phyloP scores from a whole-genome alignment of 1,140 invertebrate genomes.

The Saccostrea echinata region DNA sequence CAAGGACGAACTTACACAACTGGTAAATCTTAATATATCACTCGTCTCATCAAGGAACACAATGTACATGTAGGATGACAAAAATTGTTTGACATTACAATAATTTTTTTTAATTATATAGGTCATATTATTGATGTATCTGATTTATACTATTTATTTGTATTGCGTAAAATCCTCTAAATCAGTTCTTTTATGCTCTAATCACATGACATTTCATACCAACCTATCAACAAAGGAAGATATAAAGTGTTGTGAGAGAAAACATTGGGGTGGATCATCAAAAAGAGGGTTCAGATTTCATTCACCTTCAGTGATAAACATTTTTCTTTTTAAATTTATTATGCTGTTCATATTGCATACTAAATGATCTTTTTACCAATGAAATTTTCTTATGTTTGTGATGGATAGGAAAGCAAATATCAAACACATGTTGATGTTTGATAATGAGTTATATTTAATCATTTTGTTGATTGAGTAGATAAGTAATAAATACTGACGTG shows the following conservation, averaged over 20 bases:
- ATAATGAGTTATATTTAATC: neutral
- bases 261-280: neutral
- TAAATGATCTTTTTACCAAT: neutral
- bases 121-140: too few relatives aligned
- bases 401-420: neutral
- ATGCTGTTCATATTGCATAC: neutral
- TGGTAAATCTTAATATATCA: slow-evolving; percentile 84
- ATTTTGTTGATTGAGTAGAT: too few relatives aligned
- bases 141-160: too few relatives aligned
- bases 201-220: slow-evolving; percentile 86
- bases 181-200: neutral
- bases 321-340: neutral
- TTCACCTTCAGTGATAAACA: neutral
- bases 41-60: slow-evolving; percentile 91
- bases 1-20: slow-evolving; percentile 81
- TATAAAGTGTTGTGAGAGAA: slow-evolving; percentile 87
- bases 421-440: neutral
- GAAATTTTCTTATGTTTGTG: neutral
- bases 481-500: too few relatives aligned
- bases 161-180: too few relatives aligned
- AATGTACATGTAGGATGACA: too few relatives aligned
- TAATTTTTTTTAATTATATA: too few relatives aligned
- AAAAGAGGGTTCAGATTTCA: neutral
- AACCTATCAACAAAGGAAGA: slow-evolving; percentile 91
- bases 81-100: too few relatives aligned